Base-by-base conservation (phyloP, 2,797 vertebrate genomes). In the Cryptoblepharus egeriae region DNA sequence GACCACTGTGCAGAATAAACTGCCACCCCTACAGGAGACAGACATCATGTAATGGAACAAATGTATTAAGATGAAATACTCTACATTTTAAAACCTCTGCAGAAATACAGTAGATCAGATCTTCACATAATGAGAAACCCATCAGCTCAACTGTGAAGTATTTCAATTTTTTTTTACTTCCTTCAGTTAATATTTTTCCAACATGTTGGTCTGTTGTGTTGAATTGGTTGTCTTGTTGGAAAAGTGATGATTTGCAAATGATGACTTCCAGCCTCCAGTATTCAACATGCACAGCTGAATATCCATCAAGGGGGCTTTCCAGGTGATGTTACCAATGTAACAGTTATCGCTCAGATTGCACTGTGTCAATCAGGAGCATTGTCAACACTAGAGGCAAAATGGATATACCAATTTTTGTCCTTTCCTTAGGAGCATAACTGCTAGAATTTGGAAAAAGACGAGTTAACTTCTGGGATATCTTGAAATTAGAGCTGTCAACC, bases 191-290 rank as follows among this genome's bases (percentile, higher is more conserved):
- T 90, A 86, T 92, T 91, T 92, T 90, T 92, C 91, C 90, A 93
- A 85, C 85, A 79, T 93, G 87, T 92, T 92, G 88, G 70, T 74
- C 18, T 1, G 32, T 22, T 22, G 11, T 30, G 39, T 42, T 88
- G 92, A 90, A 85, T 69, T 79, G 45, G 70, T 90, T 88, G 87
- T 85, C 87, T 71, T 90, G 77, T 82, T 91, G 85, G 83, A 77
- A 92, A 91, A 90, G 93, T 88, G 93, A 87, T 91, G 92, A 94
- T 93, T 93, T 93, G 91, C 75, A 92, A 92, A 93, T 92, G 88
- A 93, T 91, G 89, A 84, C 92, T 91, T 93, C 91, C 90, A 91
- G 85, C 82, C 90, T 90, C 87, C 84, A 87, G 86, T 90, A 82
- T 87, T 90, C 82, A 82, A 0, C n/a, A 80, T 75, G 79, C 88